Evolutionary conservation across 2,888 invertebrate genomes (phyloP), one percentile per base, ranked within the genome.

Genomic region (Nephrotoma appendiculata): DNA sequence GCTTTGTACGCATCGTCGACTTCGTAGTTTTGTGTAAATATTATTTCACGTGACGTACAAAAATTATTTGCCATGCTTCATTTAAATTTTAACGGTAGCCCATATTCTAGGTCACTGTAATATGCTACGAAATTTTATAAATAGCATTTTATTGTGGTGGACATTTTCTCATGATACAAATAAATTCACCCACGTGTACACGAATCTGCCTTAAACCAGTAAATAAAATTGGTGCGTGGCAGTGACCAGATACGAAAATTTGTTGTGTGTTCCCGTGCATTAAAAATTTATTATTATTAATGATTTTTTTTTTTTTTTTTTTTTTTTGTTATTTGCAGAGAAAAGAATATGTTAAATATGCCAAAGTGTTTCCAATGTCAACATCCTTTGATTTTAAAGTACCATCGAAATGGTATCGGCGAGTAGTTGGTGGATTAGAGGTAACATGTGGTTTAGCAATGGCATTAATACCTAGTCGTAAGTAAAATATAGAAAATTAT

Each of bases 291-390:
- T 57, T 71, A 71, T 71, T 71, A 31, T 31, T 71, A 71, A 71
- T 48, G 48, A 12, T 52, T 57, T 2, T 2, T 57, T 12, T 83
- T 83, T 48, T 52, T n/a, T 86, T 86, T 45, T 57, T 42, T 41
- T 87, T 45, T 57, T 42, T 41, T 87, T 89, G 90, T 91, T 89
- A 88, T 94, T 95, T 88, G 71, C 93, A 98, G 97, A 94, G 98
- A 90, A 97, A 97, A 92, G 97, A 98, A 91, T 98, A 97, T 90
- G 97, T 98, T n/a, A 96, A 97, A 92, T 98, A 98, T 92, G 96
- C 98, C n/a, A 98, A 98, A 93, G 97, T 97, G 87, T 98, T 98
- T 91, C 98, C 98, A 84, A 92, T 98, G 86, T 94, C 96, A 86
- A 95, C 95, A 88, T 93, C 95, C 87, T 92, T 98, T 88, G 96